Evolutionary conservation across 2,888 invertebrate genomes (phyloP).

Genomic region (Drosophila picticornis): DNA sequence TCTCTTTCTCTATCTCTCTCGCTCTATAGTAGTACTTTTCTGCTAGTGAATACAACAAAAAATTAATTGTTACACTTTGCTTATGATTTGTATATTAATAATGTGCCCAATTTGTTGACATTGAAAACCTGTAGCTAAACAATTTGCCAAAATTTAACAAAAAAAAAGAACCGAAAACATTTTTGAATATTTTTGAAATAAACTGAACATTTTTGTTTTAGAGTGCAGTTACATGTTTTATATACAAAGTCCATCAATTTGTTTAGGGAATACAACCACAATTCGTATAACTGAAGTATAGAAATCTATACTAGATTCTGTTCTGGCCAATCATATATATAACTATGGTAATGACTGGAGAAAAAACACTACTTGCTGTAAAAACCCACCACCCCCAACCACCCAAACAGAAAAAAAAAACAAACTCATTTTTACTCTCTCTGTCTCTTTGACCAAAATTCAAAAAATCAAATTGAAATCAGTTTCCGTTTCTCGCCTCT

Average conservation of each 20-base stretch:
- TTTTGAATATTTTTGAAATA: slow-evolving; percentile 75
- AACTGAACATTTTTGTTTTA: slow-evolving; percentile 58
- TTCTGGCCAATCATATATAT: slow-evolving; percentile 77
- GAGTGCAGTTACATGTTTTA: slow-evolving; percentile 50
- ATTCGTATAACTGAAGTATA: slow-evolving; percentile 58
- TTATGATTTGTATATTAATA: slow-evolving; percentile 47
- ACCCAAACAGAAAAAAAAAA: slow-evolving; percentile 39
- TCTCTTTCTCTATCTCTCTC: slow-evolving; percentile 23
- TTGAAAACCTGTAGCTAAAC: slow-evolving; percentile 85
- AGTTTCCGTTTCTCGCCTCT: slow-evolving; percentile 44
- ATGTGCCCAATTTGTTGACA: slow-evolving; percentile 77
- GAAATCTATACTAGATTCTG: slow-evolving; percentile 37
- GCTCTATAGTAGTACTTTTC: slow-evolving; percentile 31
- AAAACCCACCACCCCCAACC: slow-evolving; percentile 45
- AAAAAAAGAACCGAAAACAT: slow-evolving; percentile 19
- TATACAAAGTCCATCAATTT: slow-evolving; percentile 55
- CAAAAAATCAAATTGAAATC: slow-evolving; percentile 39
- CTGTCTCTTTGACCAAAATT: slow-evolving; percentile 39
- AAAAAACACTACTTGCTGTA: slow-evolving; percentile 58
- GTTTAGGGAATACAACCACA: slow-evolving; percentile 47
- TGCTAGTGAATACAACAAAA: slow-evolving; percentile 78
- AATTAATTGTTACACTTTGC: slow-evolving; percentile 70
- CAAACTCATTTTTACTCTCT: slow-evolving; percentile 33
- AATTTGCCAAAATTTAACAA: slow-evolving; percentile 75
- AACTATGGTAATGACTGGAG: slow-evolving; percentile 85